Conservation (phyloP, 2,797 vertebrate genomes). For the Gymnoscopelus braueri region DNA sequence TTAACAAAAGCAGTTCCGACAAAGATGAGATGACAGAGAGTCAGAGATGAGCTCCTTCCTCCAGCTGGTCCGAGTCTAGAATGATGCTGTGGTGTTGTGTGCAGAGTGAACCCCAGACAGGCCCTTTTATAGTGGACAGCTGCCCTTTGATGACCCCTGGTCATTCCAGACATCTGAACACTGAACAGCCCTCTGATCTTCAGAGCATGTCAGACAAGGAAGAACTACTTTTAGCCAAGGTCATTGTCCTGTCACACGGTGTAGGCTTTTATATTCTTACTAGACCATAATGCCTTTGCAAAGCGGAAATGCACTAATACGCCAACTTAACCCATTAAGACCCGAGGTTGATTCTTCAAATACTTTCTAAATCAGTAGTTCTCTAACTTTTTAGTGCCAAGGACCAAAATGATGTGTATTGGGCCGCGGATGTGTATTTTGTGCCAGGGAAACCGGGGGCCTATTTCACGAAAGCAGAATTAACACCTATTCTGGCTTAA, state of each 20-base stretch:
- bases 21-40: constrained; percentile 1
- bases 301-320: constrained; percentile 32
- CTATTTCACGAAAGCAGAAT: too few species aligned
- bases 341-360: too few species aligned
- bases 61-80: constrained; percentile 61
- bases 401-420: not conserved
- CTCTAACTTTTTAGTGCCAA: not conserved
- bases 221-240: constrained; percentile 72
- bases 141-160: constrained; percentile 83
- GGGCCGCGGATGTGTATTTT: too few species aligned
- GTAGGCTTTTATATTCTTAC: constrained; percentile 47
- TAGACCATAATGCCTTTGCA: constrained; percentile 35
- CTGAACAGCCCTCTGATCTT: constrained; percentile 78
- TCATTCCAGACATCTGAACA: constrained; percentile 74
- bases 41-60: constrained; percentile 53
- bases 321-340: not conserved
- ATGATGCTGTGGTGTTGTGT: constrained; percentile 54
- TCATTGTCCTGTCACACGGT: constrained; percentile 69
- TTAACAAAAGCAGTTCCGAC: not conserved
- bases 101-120: constrained; percentile 60
- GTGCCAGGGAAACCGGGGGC: too few species aligned
- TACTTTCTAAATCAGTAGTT: too few species aligned
- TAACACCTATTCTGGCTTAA: too few species aligned
- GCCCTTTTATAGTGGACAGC: constrained; percentile 78
- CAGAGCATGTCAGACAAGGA: constrained; percentile 68